Evolutionary conservation across 1,140 invertebrate genomes (phyloP), one percentile per base, ranked within the genome.

Genomic region (Neodiprion fabricii): DNA sequence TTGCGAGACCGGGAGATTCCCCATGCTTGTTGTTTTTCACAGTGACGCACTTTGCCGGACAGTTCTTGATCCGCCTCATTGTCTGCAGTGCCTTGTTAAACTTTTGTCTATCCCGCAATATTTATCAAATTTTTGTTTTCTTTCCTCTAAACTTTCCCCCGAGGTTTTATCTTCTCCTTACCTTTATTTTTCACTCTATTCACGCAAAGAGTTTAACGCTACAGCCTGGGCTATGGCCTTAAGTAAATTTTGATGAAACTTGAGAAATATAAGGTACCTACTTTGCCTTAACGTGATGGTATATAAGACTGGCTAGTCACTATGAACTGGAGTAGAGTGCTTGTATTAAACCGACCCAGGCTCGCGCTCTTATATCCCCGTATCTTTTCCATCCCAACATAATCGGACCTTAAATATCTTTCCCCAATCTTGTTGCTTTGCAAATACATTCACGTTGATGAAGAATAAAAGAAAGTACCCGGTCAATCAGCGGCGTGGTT

Each of bases 161-260:
- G 28, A 40, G 5, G 28, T 40, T 40, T 40, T 40, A 40, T 40
- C 1, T 40, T 40, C 28, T 40, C 53, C 9, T 61, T 61, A 61
- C 8, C 3, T 17, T 61, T 12, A 61, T 14, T 14, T 17, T 61
- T 61, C 8, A 40, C 28, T 61, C 4, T 61, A 61, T 61, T 61
- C 53, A 61, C 53, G 11, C 53, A 9, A 61, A 61, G 53, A 61
- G 53, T 61, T 61, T 9, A 61, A 61, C 53, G 53, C 53, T 61
- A 61, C 53, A 61, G 53, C 53, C 53, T 61, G 5, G 53, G n/a
- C 53, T 61, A 61, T 61, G 53, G 53, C 53, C 53, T 61, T 61
- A 61, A 61, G 53, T 61, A 61, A 61, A 61, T 61, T 61, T 61
- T 61, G 53, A 61, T 61, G 53, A 61, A 61, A 61, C 53, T 61